Conservation (phyloP, 2,888 invertebrate genomes). For the Pilophorus perplexus region DNA sequence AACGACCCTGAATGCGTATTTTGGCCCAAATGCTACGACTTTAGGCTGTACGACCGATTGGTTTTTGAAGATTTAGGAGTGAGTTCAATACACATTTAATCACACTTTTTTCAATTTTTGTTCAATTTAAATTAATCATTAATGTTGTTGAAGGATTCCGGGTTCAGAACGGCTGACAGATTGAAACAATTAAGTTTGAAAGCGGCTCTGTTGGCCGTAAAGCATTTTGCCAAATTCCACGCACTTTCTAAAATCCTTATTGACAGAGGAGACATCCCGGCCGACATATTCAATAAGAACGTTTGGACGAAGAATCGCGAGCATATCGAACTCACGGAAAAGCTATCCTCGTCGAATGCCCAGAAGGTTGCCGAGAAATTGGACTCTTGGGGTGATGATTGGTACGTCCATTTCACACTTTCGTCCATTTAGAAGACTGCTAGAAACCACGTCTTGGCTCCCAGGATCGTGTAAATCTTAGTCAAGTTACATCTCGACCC, state of each 20-base stretch:
- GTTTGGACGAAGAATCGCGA: not conserved
- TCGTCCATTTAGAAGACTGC: too few relatives aligned
- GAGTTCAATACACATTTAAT: not conserved
- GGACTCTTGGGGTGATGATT: slow-evolving; percentile 1
- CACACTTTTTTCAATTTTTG: not conserved
- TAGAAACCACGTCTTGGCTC: too few relatives aligned
- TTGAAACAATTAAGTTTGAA: slow-evolving; percentile 22
- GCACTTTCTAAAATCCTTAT: slow-evolving; percentile 27
- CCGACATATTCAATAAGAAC: slow-evolving; percentile 4
- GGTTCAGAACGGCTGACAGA: slow-evolving; percentile 38
- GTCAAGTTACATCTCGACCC: too few relatives aligned
- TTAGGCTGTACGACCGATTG: slow-evolving; percentile 13
- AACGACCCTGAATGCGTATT: not conserved
- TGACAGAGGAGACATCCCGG: slow-evolving; percentile 24
- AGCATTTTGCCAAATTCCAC: slow-evolving; percentile 42
- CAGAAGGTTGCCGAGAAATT: not conserved
- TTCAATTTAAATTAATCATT: not conserved
- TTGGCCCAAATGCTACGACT: slow-evolving; percentile 21
- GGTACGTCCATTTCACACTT: not conserved
- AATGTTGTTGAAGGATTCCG: slow-evolving; percentile 18
- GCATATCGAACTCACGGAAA: slow-evolving; percentile 52
- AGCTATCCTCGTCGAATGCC: not conserved
- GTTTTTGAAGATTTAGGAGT: slow-evolving; percentile 29
- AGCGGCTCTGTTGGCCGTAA: slow-evolving; percentile 21
- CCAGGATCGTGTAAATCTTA: too few relatives aligned